Percentiles rank a stretch among this genome's conserved stretches.
phyloP scores from a whole-genome alignment of 2,113 vertebrate species.

The Antechinus stuartii region DNA sequence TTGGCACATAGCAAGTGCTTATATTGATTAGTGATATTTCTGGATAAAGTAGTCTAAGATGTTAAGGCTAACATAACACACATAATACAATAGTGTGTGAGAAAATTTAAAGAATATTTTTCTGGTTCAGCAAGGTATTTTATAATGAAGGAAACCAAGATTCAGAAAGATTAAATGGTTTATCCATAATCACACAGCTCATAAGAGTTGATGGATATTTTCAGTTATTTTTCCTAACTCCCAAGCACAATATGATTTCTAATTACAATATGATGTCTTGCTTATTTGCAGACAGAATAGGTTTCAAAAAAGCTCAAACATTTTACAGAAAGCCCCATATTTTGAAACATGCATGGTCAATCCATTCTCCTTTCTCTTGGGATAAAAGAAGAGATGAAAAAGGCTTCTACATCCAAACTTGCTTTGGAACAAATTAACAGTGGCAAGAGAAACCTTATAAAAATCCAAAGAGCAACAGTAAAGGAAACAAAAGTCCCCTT shows the following conservation, averaged over 20 bases:
- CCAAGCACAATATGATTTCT: background rate
- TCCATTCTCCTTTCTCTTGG: background rate
- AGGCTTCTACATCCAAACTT: constrained; percentile 8
- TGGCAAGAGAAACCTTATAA: constrained; percentile 53
- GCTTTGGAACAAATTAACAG: constrained; percentile 1
- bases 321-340: constrained; percentile 33
- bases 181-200: background rate
- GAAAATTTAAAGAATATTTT: background rate
- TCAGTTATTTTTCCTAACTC: background rate
- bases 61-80: background rate
- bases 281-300: background rate
- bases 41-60: background rate
- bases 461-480: constrained; percentile 62
- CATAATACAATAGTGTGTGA: background rate
- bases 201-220: background rate
- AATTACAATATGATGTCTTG: background rate
- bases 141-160: background rate
- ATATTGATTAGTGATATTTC: constrained; percentile 1
- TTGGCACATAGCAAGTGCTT: constrained; percentile 9
- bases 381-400: background rate
- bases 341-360: background rate
- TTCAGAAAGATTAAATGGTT: background rate
- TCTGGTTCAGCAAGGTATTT: background rate
- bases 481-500: constrained; percentile 65
- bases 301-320: background rate